Evolutionary conservation across 2,113 vertebrate species (phyloP).

Genomic region (Burhinus bistriatus): DNA sequence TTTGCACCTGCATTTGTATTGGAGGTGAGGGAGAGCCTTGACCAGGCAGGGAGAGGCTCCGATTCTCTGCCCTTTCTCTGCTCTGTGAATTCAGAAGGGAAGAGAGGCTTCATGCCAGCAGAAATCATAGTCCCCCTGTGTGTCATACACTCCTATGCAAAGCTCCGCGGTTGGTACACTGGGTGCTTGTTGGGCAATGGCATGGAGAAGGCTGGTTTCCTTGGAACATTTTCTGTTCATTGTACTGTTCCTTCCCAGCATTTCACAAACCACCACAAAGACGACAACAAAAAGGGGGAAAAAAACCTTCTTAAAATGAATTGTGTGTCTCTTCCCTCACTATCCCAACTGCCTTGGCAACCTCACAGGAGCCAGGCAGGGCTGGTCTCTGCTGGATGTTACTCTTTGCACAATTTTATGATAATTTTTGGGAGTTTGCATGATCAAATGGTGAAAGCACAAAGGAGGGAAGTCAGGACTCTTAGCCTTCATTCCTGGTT

Average conservation of each 20-base stretch:
- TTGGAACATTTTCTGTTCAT: conserved; percentile 26
- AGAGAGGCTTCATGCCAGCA: neutral
- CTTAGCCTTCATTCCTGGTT: neutral
- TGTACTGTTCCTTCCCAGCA: neutral
- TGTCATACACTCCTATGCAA: neutral
- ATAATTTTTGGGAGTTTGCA: neutral
- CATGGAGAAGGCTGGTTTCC: neutral
- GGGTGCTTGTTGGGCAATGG: conserved; percentile 30
- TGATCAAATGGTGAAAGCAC: neutral
- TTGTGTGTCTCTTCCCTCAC: neutral
- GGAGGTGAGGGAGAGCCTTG: neutral
- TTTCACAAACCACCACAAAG: conserved; percentile 59
- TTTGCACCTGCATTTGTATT: conserved; percentile 30
- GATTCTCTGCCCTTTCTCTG: neutral
- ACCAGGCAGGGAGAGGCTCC: neutral
- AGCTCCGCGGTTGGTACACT: neutral
- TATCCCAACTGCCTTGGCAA: neutral
- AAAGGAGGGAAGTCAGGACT: neutral
- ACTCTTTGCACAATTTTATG: neutral
- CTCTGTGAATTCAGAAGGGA: neutral
- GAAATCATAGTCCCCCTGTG: neutral
- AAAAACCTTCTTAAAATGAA: neutral
- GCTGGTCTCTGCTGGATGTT: conserved; percentile 31
- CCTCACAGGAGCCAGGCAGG: neutral
- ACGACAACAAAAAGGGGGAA: neutral